Base-by-base conservation (phyloP, 2,113 vertebrate genomes). In the Clarias magur region DNA sequence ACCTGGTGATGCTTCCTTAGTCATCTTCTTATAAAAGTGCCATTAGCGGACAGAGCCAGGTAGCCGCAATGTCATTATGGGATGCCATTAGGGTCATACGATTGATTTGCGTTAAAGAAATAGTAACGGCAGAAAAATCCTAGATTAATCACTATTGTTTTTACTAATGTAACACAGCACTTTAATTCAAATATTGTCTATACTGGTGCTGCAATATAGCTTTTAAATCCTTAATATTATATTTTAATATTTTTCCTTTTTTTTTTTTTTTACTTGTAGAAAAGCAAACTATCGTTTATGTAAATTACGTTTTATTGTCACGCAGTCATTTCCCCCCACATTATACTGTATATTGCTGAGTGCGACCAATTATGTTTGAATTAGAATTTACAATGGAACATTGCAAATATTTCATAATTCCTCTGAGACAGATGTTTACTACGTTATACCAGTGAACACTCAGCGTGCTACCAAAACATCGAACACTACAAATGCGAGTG, bases 401-500 rank as follows among this genome's bases (percentile, higher is more conserved):
- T 5, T 6, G 53, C 53, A 16, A 67, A 54, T 57, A 15, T 56
- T 84, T 15, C 10, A 34, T 72, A 59, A 16, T 78, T 78, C 38
- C 57, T 62, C 25, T 11, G 27, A 63, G 57, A 2, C 16, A 53
- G 38, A 76, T 63, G 67, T 73, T 65, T 85, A 21, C 13, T 23
- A 5, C 27, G 10, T 76, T 19, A 8, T 63, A 30, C 48, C 9
- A 57, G 25, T 80, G 53, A 34, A 17, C 62, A 15, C 19, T 62
- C 25, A 48, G 56, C 60, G 34, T 42, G 34, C 30, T 19, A 53
- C 25, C 19, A 27, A 21, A 86, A 11, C 34, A 83, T 76, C 23
- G 38, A 34, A 72, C 21, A 82, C 79, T 83, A 67, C 82, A 85
- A 83, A 53, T 65, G 25, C 57, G 54, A 68, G 48, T 38, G 67